These are phyloP conservation scores for Xylocampa areola DNA, from an alignment of 2,888 invertebrate species.

Conservation along the genomic window DNA sequence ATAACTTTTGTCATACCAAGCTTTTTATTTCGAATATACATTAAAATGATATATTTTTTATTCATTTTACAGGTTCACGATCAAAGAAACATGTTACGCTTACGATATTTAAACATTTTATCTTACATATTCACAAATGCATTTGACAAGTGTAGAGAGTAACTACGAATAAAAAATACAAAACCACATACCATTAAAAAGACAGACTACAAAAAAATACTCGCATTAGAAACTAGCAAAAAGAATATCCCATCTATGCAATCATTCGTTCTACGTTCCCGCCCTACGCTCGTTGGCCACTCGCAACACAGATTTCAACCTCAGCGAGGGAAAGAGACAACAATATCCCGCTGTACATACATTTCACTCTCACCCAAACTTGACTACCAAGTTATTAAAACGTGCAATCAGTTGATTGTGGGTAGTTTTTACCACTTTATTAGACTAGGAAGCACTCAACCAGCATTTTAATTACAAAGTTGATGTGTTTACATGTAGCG, in stretches of 20 bases:
- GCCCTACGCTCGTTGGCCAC: constrained; percentile 79
- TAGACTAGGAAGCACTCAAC: constrained; percentile 75
- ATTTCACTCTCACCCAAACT: constrained; percentile 71
- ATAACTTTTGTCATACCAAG: no score
- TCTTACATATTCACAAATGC: background rate
- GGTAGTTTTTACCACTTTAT: constrained; percentile 80
- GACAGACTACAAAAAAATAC: background rate
- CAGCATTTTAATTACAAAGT: constrained; percentile 75
- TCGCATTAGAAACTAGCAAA: background rate
- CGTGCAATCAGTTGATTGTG: constrained; percentile 86
- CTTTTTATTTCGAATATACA: no score
- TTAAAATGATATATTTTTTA: no score
- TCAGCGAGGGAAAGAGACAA: constrained; percentile 69
- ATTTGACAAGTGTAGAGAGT: background rate
- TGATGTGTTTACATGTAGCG: constrained; percentile 39
- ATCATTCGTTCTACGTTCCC: constrained; percentile 70
- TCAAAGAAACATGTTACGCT: no score
- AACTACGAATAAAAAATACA: background rate
- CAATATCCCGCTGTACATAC: constrained; percentile 45
- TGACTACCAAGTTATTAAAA: constrained; percentile 79
- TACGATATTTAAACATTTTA: background rate
- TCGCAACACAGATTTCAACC: constrained; percentile 81
- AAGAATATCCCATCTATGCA: constrained; percentile 48
- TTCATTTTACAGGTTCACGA: no score
- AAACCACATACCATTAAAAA: background rate